These are phyloP conservation scores for Rattus rattus DNA, from an alignment of 2,113 vertebrate genomes.

Conservation along the genomic window DNA sequence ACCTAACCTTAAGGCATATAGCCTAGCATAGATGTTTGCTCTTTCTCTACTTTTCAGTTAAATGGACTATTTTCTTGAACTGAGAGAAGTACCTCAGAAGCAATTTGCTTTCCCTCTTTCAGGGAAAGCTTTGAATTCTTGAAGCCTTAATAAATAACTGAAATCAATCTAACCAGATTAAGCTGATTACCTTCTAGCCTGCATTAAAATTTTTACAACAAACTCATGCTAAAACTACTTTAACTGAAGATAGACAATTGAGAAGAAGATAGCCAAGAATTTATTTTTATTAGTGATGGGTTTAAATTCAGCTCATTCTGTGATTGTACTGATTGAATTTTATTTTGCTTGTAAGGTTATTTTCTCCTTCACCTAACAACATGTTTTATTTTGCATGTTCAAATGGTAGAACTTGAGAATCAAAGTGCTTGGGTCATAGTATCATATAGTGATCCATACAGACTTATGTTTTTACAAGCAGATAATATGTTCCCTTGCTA, in stretches of 20 bases:
- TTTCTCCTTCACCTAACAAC: neutral
- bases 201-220: neutral
- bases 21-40: neutral
- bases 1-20: neutral
- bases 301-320: constrained; percentile 3
- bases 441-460: neutral
- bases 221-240: neutral
- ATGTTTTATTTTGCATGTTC: neutral
- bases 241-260: constrained; percentile 3
- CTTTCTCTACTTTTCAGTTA: neutral
- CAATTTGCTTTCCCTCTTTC: neutral
- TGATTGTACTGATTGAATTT: neutral
- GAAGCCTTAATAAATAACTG: constrained; percentile 22
- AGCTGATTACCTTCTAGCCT: constrained; percentile 8
- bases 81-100: neutral
- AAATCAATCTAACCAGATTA: neutral
- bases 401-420: neutral
- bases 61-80: neutral
- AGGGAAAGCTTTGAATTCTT: neutral
- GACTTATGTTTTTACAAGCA: neutral
- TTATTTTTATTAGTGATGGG: neutral
- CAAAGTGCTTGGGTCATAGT: neutral
- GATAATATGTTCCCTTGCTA: neutral
- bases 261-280: neutral
- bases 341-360: neutral